Evolutionary conservation across 2,888 invertebrate species (phyloP), one percentile per base, ranked within the genome.

Genomic region (Sclerodermus sp.): DNA sequence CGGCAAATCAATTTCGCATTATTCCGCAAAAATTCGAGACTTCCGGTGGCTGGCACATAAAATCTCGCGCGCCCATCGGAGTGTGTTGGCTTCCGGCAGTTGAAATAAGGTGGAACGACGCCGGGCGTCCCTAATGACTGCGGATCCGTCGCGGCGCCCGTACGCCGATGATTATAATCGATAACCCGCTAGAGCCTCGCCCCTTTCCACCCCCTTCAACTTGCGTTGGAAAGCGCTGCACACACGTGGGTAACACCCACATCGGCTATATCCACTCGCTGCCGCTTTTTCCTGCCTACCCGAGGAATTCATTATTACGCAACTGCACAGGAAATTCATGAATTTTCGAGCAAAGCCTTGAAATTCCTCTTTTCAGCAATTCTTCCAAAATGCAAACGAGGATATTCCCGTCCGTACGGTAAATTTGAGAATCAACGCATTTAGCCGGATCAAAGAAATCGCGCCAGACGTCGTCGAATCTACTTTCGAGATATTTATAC

Each of bases 131-230:
- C 71, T 73, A 73, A 73, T 71, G 72, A 73, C 68, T 67, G 70
- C 68, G 60, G 62, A 63, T 66, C 56, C 65, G 57, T 57, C 68
- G 64, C 58, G 61, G 61, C 66, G 60, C 58, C 63, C 59, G 64
- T 59, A 58, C 65, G 53, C 58, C 66, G 70, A 73, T 72, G 67
- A 71, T 73, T 73, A 66, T 65, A 74, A 74, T 74, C 74, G 74
- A 75, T 74, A 73, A 67, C 61, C 66, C 64, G 53, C 40, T 34
- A 30, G 36, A n/a, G 50, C 55, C 59, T 50, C 38, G 50, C 16
- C 54, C 34, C 51, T 39, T 43, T 54, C 30, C 30, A 51, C 13
- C 42, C 49, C 13, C 31, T 34, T 32, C 42, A 55, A 52, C 38
- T 38, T 15, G 14, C 16, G 38, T 38, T 14, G 38, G 38, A 16